Percentiles rank a stretch among this genome's conserved stretches.
Evolutionary conservation across 2,797 vertebrate genomes (phyloP).

Genomic region (Clamator glandarius): DNA sequence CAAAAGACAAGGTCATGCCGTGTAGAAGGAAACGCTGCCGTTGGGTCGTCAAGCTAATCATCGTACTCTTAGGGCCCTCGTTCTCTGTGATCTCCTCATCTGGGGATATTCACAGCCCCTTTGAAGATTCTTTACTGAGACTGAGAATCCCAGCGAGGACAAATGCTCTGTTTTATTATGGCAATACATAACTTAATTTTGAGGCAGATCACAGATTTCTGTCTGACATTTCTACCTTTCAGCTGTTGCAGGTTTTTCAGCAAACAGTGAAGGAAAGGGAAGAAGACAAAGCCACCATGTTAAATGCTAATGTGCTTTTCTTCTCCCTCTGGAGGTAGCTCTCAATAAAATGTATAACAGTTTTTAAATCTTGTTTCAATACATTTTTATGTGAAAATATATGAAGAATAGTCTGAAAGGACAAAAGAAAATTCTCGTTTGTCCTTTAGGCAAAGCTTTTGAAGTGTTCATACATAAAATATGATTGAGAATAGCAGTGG

Average conservation of each 20-base stretch:
- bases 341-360: slow-evolving; percentile 29
- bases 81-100: not conserved
- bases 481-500: slow-evolving; percentile 31
- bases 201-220: slow-evolving; percentile 37
- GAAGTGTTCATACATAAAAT: slow-evolving; percentile 53
- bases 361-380: slow-evolving; percentile 64
- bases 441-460: slow-evolving; percentile 60
- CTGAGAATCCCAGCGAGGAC: not conserved
- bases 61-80: not conserved
- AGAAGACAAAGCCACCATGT: slow-evolving; percentile 44
- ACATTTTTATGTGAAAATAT: slow-evolving; percentile 60
- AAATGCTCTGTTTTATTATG: slow-evolving; percentile 9
- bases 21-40: accelerated
- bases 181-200: slow-evolving; percentile 37
- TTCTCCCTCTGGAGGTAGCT: slow-evolving; percentile 48
- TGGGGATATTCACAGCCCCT: not conserved
- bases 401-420: slow-evolving; percentile 39
- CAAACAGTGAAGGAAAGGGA: slow-evolving; percentile 21
- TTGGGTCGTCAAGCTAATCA: not conserved
- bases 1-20: not conserved
- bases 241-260: slow-evolving; percentile 44
- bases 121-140: not conserved
- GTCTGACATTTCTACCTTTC: slow-evolving; percentile 52
- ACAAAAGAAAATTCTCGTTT: slow-evolving; percentile 55
- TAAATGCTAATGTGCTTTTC: slow-evolving; percentile 59